Evolutionary conservation across 1,140 invertebrate genomes (phyloP).

Genomic region (Sarcophaga peregrina): DNA sequence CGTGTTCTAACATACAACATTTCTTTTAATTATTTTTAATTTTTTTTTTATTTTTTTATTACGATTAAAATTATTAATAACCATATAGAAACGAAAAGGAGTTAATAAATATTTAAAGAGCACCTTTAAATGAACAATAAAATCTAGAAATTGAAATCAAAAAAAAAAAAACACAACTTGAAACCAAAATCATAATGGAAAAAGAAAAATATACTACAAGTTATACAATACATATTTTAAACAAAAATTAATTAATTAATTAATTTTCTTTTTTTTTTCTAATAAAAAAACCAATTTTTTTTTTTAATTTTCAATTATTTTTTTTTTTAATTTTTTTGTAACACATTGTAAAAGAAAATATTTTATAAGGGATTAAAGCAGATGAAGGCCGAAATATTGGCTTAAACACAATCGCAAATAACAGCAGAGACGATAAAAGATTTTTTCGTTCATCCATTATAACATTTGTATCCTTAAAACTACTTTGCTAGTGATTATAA

Average conservation of each 20-base stretch:
- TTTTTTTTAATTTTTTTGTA: too few species aligned
- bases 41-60: conserved; percentile 8
- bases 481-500: too few species aligned
- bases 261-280: not conserved
- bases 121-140: conserved; percentile 41
- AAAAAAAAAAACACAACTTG: conserved; percentile 35
- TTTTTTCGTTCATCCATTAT: too few species aligned
- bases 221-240: not conserved
- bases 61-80: conserved; percentile 19
- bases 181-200: conserved; percentile 2
- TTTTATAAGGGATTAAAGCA: too few species aligned
- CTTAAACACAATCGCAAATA: too few species aligned
- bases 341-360: too few species aligned
- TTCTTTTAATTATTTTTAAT: not conserved
- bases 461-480: too few species aligned
- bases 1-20: conserved; percentile 13
- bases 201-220: not conserved
- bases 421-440: too few species aligned
- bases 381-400: too few species aligned
- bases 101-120: conserved; percentile 31
- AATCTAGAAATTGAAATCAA: conserved; percentile 34
- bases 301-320: too few species aligned
- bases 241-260: not conserved
- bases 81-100: not conserved
- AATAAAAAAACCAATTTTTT: too few species aligned